Evolutionary conservation across 2,113 vertebrate species (phyloP).

Genomic region (Colaptes auratus): DNA sequence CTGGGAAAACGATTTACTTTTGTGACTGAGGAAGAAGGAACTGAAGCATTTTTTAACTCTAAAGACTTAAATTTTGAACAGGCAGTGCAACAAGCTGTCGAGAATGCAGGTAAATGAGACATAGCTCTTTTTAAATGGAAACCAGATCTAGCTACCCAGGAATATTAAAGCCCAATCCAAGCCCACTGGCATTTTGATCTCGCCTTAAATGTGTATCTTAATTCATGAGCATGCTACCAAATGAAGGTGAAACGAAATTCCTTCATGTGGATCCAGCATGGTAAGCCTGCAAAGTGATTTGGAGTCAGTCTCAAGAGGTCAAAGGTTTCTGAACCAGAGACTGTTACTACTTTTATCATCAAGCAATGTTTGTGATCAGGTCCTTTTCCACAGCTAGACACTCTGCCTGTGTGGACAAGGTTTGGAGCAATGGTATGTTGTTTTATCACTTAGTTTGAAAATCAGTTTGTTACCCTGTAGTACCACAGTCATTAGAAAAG

Average conservation of each 20-base stretch:
- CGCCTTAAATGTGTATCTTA: background rate
- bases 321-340: background rate
- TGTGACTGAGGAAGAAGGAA: conserved; percentile 81
- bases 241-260: background rate
- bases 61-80: conserved; percentile 83
- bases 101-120: conserved; percentile 76
- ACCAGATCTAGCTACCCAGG: background rate
- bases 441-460: background rate
- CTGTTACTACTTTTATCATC: background rate
- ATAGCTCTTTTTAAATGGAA: background rate
- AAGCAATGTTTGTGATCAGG: background rate
- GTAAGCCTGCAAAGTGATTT: background rate
- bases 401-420: background rate
- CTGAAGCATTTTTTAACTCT: conserved; percentile 80
- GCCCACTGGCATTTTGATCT: background rate
- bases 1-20: conserved; percentile 84
- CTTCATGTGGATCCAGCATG: background rate
- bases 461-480: background rate
- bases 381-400: background rate
- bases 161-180: background rate
- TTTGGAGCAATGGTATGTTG: background rate
- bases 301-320: background rate
- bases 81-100: conserved; percentile 79
- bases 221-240: background rate
- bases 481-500: background rate